These are phyloP conservation scores for Phyllotreta striolata DNA, from an alignment of 2,888 invertebrate genomes.

Conservation along the genomic window DNA sequence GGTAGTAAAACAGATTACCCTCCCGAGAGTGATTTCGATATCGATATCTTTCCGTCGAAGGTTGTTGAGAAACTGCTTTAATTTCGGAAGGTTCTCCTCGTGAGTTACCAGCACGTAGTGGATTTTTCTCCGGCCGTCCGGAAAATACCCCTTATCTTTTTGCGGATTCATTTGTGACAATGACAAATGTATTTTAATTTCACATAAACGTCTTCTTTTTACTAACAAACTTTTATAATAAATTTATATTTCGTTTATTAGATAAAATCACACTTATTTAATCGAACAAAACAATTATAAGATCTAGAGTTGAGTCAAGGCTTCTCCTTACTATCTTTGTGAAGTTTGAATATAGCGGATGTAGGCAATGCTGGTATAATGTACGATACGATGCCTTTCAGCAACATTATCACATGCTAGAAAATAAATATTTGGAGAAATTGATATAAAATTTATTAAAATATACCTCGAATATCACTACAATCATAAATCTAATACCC, in stretches of 20 bases:
- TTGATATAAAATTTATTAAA: not conserved
- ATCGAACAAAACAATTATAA: too few species aligned
- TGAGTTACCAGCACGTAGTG: constrained; percentile 40
- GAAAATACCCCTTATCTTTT: constrained; percentile 62
- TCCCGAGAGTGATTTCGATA: constrained; percentile 34
- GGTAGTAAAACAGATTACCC: constrained; percentile 23
- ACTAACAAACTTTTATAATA: not conserved
- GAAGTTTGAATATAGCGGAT: constrained; percentile 54
- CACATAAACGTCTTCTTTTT: not conserved
- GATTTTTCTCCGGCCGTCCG: constrained; percentile 26
- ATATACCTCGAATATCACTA: constrained; percentile 67
- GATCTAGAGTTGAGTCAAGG: too few species aligned
- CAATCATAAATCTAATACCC: constrained; percentile 66
- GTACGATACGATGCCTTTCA: constrained; percentile 69
- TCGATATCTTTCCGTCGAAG: constrained; percentile 38
- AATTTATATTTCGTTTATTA: constrained; percentile 8
- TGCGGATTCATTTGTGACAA: not conserved
- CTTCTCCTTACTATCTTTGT: constrained; percentile 25
- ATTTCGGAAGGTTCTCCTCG: constrained; percentile 29
- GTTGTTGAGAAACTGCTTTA: constrained; percentile 35
- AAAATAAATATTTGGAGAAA: constrained; percentile 6
- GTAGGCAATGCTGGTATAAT: constrained; percentile 67
- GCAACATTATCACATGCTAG: constrained; percentile 67
- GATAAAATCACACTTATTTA: not conserved
- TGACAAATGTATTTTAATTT: not conserved